Percentiles rank a stretch among this genome's conserved stretches.
These are phyloP conservation scores for Lepas anatifera DNA, from an alignment of 2,888 invertebrate species.

Conservation along the genomic window DNA sequence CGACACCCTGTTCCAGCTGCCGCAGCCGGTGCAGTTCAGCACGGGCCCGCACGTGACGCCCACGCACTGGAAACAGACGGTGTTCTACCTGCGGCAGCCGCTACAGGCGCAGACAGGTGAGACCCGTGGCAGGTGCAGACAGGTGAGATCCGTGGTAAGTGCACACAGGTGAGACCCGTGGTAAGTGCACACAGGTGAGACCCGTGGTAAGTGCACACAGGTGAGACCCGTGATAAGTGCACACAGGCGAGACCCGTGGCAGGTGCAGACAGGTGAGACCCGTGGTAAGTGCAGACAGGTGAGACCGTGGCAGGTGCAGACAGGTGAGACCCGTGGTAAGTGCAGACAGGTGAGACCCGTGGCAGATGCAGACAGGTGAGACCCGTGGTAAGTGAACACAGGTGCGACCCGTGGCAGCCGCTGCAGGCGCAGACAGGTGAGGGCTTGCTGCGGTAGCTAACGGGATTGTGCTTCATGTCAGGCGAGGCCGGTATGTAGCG, in stretches of 20 bases:
- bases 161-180: not conserved
- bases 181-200: not conserved
- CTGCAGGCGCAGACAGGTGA: too few species aligned
- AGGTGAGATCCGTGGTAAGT: not conserved
- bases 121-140: not conserved
- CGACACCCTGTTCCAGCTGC: conserved; percentile 67
- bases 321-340: too few species aligned
- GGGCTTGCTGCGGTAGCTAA: too few species aligned
- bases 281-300: too few species aligned
- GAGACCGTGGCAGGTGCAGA: too few species aligned
- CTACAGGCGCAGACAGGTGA: conserved; percentile 52
- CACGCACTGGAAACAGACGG: conserved; percentile 93
- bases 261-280: not conserved
- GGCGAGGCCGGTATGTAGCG: too few species aligned
- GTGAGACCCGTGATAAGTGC: too few species aligned
- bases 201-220: not conserved
- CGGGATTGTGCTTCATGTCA: too few species aligned
- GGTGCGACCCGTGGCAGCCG: too few species aligned
- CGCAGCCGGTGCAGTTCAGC: conserved; percentile 52
- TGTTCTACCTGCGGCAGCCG: conserved; percentile 67
- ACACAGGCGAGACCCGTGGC: not conserved
- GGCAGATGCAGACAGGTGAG: too few species aligned
- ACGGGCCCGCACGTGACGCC: conserved; percentile 60
- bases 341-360: too few species aligned
- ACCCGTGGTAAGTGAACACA: too few species aligned